Base-by-base conservation (phyloP, 2,797 vertebrate species). In the Hyperoplus lanceolatus region DNA sequence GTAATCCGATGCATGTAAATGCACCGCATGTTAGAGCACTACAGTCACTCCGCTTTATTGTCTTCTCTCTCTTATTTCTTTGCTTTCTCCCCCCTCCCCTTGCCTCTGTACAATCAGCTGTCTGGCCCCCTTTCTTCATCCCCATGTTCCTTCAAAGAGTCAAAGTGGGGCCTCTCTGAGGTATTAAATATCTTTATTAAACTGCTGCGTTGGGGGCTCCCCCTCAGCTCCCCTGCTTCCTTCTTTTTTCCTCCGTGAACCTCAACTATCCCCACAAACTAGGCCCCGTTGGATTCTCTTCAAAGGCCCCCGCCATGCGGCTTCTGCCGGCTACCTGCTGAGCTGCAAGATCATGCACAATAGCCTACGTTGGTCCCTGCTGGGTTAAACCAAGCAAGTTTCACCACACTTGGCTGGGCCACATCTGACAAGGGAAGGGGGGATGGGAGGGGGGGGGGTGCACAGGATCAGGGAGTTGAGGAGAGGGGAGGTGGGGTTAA, bases 131-230 rank as follows among this genome's bases (percentile, higher is more conserved):
- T 70, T 82, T 84, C 82, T 89, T 86, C 69, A 84, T 87, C 73
- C 82, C 75, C 76, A 57, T 87, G 85, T 93, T 87, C 81, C 80
- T 80, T 91, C 87, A 90, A 90, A 92, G 83, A 89, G 89, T 90
- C 90, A 87, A 86, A 90, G 84, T 12, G 36, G 87, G 90, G 89
- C 86, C 89, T 89, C 93, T 90, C 85, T 86, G 84, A 90, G 85
- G 93, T 93, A 93, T 94, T 93, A 92, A 94, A 94, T 94, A 93
- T 94, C 93, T 95, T 94, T 92, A 94, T 94, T 93, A 94, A 92
- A 91, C 87, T 87, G 83, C 91, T 85, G 89, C 81, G 75, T 80
- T 80, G 76, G 73, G 81, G 81, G 67, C 69, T 51, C 78, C 73
- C 77, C 48, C 63, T 50, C 14, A 12, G n/a, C 65, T 75, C 85